Evolutionary conservation across 2,888 invertebrate species (phyloP).

Genomic region (Xestia c-nigrum): DNA sequence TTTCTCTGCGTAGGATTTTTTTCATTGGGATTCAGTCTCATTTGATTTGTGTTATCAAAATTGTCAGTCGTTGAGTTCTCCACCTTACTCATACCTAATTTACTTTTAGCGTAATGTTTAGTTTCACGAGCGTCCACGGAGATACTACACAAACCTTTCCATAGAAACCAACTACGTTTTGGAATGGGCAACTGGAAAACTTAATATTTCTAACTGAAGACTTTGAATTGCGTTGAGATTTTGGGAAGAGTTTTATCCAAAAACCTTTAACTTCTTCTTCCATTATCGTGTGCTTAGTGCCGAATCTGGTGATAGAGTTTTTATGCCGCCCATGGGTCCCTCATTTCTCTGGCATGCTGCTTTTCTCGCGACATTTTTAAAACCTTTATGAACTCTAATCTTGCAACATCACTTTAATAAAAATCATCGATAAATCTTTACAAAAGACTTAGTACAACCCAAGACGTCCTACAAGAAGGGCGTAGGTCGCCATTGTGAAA

Average conservation of each 20-base stretch:
- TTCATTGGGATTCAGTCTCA: not conserved
- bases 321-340: too few relatives aligned
- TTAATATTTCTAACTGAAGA: not conserved
- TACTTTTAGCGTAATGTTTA: not conserved
- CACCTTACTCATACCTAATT: not conserved
- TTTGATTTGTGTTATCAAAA: not conserved
- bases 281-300: too few relatives aligned
- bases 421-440: conserved; percentile 41
- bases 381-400: not conserved
- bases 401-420: not conserved
- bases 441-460: conserved; percentile 5
- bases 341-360: too few relatives aligned
- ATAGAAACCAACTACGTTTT: not conserved
- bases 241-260: not conserved
- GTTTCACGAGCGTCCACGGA: not conserved
- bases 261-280: not conserved
- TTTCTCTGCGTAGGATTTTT: not conserved
- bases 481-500: conserved; percentile 79
- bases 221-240: not conserved
- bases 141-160: not conserved
- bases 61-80: not conserved
- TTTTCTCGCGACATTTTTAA: not conserved
- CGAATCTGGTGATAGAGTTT: too few relatives aligned
- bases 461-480: conserved; percentile 68
- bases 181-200: not conserved